Evolutionary conservation across 2,113 vertebrate genomes (phyloP).

Genomic region (Galbula dea): DNA sequence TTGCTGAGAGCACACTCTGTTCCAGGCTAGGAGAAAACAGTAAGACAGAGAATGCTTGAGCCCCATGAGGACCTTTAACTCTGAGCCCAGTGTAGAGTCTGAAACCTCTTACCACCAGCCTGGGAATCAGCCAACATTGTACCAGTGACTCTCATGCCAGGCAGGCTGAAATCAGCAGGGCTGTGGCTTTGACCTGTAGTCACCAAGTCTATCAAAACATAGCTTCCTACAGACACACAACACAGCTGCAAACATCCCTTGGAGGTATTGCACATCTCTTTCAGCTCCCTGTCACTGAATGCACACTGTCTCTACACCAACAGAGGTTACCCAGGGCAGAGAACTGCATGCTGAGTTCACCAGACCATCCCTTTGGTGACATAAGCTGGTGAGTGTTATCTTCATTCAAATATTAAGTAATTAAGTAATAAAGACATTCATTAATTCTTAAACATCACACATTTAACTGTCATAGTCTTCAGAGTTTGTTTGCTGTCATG

Average conservation of each 20-base stretch:
- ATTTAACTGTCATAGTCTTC: not conserved
- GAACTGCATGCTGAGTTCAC: not conserved
- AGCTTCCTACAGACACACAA: not conserved
- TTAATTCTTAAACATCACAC: not conserved
- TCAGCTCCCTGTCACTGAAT: not conserved
- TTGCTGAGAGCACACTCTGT: too few relatives aligned
- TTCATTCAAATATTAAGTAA: not conserved
- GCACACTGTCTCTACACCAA: not conserved
- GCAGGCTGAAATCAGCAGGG: not conserved
- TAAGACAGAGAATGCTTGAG: not conserved
- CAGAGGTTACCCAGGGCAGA: not conserved
- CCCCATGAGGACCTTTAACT: not conserved
- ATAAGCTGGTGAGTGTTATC: not conserved
- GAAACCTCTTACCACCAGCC: fast-evolving
- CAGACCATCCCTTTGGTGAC: not conserved
- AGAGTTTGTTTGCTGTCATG: not conserved
- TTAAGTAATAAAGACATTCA: too few relatives aligned
- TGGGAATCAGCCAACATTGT: fast-evolving
- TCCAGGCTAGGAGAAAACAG: not conserved
- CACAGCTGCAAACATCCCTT: fast-evolving
- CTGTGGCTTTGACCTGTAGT: not conserved
- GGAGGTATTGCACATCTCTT: not conserved
- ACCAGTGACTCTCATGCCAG: not conserved
- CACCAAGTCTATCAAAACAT: not conserved
- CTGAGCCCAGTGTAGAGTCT: not conserved